Evolutionary conservation across 2,888 invertebrate genomes (phyloP).

Genomic region (Anarsia innoxiella): DNA sequence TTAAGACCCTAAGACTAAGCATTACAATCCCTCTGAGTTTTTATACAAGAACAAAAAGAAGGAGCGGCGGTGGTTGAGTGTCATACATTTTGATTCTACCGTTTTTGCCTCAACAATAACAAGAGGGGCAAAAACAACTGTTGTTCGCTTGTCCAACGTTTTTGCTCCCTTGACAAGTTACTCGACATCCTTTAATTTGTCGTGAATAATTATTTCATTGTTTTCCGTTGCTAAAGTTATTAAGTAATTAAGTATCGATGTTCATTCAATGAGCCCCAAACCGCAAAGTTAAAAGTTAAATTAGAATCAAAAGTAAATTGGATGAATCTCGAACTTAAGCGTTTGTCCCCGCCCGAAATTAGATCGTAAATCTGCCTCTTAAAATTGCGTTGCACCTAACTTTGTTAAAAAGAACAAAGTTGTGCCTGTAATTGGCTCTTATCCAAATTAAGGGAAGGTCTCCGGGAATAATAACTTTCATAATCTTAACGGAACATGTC

Average conservation of each 20-base stretch:
- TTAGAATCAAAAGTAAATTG: slow-evolving; percentile 45
- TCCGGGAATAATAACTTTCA: slow-evolving; percentile 62
- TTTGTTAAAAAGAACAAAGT: slow-evolving; percentile 41
- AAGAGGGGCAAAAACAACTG: slow-evolving; percentile 53
- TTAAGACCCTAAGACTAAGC: slow-evolving; percentile 37
- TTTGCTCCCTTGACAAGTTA: slow-evolving; percentile 64
- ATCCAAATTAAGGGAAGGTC: slow-evolving; percentile 51
- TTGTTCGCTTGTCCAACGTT: slow-evolving; percentile 57
- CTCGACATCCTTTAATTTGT: slow-evolving; percentile 52
- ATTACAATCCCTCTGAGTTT: slow-evolving; percentile 46
- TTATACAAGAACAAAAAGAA: slow-evolving; percentile 41
- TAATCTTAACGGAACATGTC: slow-evolving; percentile 64
- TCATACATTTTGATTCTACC: slow-evolving; percentile 62
- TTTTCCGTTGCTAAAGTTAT: slow-evolving; percentile 21
- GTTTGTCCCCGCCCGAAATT: slow-evolving; percentile 39
- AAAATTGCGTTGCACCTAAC: slow-evolving; percentile 52
- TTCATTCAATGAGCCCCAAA: too few species aligned
- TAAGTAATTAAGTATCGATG: too few species aligned
- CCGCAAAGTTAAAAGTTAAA: slow-evolving; percentile 19
- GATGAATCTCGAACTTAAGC: slow-evolving; percentile 34
- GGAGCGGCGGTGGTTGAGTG: slow-evolving; percentile 43
- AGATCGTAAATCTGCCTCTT: slow-evolving; percentile 49
- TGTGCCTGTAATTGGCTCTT: slow-evolving; percentile 58
- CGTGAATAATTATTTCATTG: slow-evolving; percentile 64
- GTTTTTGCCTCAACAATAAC: slow-evolving; percentile 56